Evolutionary conservation across 2,888 invertebrate species (phyloP).

Genomic region (Epicampocera succincta): DNA sequence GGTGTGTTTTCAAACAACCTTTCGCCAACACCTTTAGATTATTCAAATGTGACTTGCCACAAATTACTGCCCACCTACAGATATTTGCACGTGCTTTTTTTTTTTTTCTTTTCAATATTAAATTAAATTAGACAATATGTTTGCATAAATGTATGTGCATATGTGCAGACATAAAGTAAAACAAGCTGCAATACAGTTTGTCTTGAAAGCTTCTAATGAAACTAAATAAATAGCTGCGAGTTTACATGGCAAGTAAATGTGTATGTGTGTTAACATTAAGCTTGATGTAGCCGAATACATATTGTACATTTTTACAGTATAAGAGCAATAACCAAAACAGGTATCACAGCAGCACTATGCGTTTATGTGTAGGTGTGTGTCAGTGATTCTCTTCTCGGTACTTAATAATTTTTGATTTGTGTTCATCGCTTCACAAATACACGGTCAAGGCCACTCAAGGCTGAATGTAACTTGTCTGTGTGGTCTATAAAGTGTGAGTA

Average conservation of each 20-base stretch:
- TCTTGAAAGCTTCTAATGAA: slow-evolving; percentile 1
- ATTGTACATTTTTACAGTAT: slow-evolving; percentile 33
- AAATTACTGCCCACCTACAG: neutral
- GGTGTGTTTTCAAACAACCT: too few species aligned
- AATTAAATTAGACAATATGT: slow-evolving; percentile 39
- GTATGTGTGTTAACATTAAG: slow-evolving; percentile 47
- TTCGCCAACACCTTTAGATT: too few species aligned
- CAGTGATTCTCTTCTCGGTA: slow-evolving; percentile 38
- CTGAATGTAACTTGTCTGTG: slow-evolving; percentile 69
- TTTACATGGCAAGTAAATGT: slow-evolving; percentile 63
- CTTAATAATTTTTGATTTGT: slow-evolving; percentile 37
- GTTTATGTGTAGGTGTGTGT: neutral
- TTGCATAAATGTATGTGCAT: too few species aligned
- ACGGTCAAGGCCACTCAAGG: slow-evolving; percentile 79
- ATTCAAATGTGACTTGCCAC: neutral
- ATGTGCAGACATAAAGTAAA: neutral
- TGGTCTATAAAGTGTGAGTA: neutral
- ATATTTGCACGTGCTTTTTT: slow-evolving; percentile 39
- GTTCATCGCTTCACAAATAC: slow-evolving; percentile 66
- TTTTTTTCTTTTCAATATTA: slow-evolving; percentile 51
- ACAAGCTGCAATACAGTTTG: neutral
- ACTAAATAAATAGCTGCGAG: neutral
- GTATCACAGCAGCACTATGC: neutral
- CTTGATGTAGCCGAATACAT: slow-evolving; percentile 11
- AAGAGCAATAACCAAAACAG: slow-evolving; percentile 38